A percentile compares a stretch with the other conserved stretches of the same genome.
Evolutionary conservation across 1,140 invertebrate genomes (phyloP).

Genomic region (Drosophila simulans): DNA sequence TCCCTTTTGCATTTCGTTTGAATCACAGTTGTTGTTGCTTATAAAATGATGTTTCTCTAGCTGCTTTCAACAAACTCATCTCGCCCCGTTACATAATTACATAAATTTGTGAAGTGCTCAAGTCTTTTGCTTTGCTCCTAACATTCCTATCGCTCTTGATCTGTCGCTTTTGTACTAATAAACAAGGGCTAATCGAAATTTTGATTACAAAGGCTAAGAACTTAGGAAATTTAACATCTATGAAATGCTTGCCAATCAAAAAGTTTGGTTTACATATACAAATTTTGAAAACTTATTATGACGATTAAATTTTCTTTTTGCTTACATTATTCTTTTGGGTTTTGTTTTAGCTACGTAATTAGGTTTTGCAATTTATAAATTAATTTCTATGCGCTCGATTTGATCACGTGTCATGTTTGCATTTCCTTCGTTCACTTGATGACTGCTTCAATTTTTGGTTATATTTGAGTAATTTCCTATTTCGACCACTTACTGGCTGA

Average conservation of each 20-base stretch:
- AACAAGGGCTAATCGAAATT: conserved; percentile 37
- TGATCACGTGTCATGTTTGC: conserved; percentile 74
- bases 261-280: conserved; percentile 47
- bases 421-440: conserved; percentile 20
- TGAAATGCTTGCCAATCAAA: conserved; percentile 59
- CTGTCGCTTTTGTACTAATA: conserved; percentile 40
- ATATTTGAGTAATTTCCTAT: conserved; percentile 26
- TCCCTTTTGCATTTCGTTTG: conserved; percentile 62
- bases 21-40: conserved; percentile 84
- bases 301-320: conserved; percentile 43
- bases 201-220: conserved; percentile 45
- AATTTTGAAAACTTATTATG: conserved; percentile 61
- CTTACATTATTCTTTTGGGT: conserved; percentile 30
- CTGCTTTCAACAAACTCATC: conserved; percentile 62
- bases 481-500: conserved; percentile 60
- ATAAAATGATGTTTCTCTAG: conserved; percentile 76
- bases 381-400: conserved; percentile 65
- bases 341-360: conserved; percentile 56
- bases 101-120: conserved; percentile 73
- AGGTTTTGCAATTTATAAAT: conserved; percentile 48
- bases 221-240: conserved; percentile 52
- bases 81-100: conserved; percentile 39
- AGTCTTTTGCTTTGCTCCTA: conserved; percentile 64
- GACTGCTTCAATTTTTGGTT: conserved; percentile 64
- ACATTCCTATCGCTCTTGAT: conserved; percentile 28